Evolutionary conservation across 2,888 invertebrate species (phyloP).

Genomic region (Pollenia angustigena): DNA sequence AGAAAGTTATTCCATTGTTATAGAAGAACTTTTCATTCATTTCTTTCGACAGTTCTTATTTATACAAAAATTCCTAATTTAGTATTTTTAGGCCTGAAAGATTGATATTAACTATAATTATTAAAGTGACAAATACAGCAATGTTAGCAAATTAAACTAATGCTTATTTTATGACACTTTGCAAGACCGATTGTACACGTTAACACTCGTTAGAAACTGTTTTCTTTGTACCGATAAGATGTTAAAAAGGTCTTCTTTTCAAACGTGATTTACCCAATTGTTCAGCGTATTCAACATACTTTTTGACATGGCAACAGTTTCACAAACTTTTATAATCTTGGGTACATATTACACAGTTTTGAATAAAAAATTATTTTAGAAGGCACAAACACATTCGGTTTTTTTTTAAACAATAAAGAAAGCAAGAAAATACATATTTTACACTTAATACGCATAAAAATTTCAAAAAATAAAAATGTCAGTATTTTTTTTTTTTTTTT

Average conservation of each 20-base stretch:
- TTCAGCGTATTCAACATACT: neutral
- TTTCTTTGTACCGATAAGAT: no score
- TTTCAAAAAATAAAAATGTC: neutral
- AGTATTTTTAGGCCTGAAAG: neutral
- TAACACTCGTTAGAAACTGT: no score
- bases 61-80: neutral
- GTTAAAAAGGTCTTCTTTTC: no score
- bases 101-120: neutral
- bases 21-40: neutral
- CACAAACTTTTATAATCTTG: slow-evolving; percentile 54
- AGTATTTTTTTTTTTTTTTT: neutral
- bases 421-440: neutral
- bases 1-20: no score
- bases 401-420: slow-evolving; percentile 14
- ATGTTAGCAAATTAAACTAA: no score
- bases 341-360: slow-evolving; percentile 9
- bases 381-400: neutral
- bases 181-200: no score
- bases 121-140: no score
- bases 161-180: no score
- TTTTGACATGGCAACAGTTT: slow-evolving; percentile 59
- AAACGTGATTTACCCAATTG: no score
- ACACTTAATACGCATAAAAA: slow-evolving; percentile 1
- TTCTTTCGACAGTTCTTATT: no score
- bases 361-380: neutral